Base-by-base conservation (phyloP, 92 coral and sea anemone species). In the Metridium senile region DNA sequence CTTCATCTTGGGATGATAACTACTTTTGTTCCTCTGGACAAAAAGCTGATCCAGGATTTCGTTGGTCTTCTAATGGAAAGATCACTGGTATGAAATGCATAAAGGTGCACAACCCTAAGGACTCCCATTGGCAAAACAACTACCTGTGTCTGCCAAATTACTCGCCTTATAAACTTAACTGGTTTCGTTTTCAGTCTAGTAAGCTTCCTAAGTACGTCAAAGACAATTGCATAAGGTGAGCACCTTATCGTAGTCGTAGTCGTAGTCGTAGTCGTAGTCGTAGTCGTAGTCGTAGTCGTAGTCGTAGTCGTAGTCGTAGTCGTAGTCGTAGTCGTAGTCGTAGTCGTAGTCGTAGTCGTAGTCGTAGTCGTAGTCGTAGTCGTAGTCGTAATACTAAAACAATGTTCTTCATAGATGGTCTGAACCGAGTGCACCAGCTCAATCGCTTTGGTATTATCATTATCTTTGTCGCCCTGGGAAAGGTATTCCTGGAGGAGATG, bases 21-120 rank as follows among this genome's bases (percentile, higher is more conserved):
- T 85, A 64, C 74, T 59, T 85, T 63, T 85, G 89, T 64, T 79
- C 89, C 47, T 79, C 89, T 2, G 85, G 81, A 2, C 77, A 73
- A 18, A 85, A 79, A 35, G 73, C 67, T 39, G 85, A 85, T 52
- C 89, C 89, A 19, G 89, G 78, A 9, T 53, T 85, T 47, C 68
- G 70, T 75, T 85, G 89, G 89, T 73, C 79, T 18, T 26, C 23
- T 28, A 68, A 81, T 28, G 85, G 85, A 33, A 73, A 58, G 56
- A 33, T 73, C 0, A 58, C 34, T 4, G 81, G 84, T 26, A 79
- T 85, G 82, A 73, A 53, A 62, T 85, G 89, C 46, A 67, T 69
- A 0, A 29, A 79, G 19, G 58, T 79, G 35, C 53, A 28, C 51
- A 82, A 85, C 49, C 47, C 81, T 28, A 78, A 59, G 31, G 85